Evolutionary conservation across 2,888 invertebrate species (phyloP).

Genomic region (Dromius quadrimaculatus): DNA sequence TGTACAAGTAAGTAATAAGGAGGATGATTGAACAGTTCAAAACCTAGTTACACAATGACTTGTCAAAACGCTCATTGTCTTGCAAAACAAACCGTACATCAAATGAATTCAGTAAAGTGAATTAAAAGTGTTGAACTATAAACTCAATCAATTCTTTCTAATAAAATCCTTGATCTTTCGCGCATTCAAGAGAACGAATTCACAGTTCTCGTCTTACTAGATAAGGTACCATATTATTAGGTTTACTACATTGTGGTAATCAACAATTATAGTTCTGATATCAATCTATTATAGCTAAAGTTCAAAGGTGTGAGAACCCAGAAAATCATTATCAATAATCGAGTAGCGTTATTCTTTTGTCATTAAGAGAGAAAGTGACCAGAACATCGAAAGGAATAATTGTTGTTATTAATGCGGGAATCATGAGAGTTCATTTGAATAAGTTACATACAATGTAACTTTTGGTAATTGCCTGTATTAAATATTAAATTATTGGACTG

Average conservation of each 20-base stretch:
- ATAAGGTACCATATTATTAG: neutral
- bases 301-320: neutral
- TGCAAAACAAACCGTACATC: neutral
- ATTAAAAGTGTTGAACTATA: no score
- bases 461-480: no score
- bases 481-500: no score
- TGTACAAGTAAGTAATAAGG: no score
- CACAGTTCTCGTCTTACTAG: neutral
- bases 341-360: neutral
- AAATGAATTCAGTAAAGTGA: neutral
- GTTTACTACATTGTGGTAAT: neutral
- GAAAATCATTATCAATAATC: neutral
- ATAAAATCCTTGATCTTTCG: slow-evolving; percentile 1
- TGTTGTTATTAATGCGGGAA: neutral
- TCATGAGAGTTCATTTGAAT: no score
- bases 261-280: slow-evolving; percentile 3
- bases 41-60: no score
- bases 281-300: neutral
- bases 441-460: no score
- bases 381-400: neutral
- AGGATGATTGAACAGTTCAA: no score
- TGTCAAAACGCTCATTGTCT: no score
- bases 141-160: neutral
- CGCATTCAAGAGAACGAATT: neutral
- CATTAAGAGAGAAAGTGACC: neutral